phyloP scores from a whole-genome alignment of 2,113 vertebrate species.

The Spheniscus mendiculus region DNA sequence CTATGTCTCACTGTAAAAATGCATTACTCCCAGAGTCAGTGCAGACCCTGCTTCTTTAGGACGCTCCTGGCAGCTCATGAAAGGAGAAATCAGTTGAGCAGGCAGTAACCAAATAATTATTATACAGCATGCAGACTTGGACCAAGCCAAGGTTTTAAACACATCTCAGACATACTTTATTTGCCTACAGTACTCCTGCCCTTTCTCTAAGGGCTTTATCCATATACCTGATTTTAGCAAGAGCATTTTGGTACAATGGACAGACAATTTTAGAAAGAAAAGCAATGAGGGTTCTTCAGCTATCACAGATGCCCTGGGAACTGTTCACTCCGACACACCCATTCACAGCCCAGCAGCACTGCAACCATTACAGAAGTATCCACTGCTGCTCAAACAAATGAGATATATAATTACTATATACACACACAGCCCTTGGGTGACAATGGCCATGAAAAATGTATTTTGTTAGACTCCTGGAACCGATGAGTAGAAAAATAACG shows the following conservation, averaged over 20 bases:
- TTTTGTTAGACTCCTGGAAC: slow-evolving; percentile 19
- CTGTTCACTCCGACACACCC: slow-evolving; percentile 21
- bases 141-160: neutral
- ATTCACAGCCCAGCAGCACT: neutral
- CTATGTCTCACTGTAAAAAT: neutral
- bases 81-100: slow-evolving; percentile 33
- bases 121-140: neutral
- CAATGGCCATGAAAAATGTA: neutral
- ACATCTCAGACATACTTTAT: neutral
- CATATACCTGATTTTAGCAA: neutral
- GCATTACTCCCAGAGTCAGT: neutral
- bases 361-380: neutral
- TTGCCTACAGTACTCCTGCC: neutral
- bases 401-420: neutral
- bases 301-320: neutral
- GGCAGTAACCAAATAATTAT: slow-evolving; percentile 17
- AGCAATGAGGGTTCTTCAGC: neutral
- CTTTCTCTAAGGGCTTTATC: neutral
- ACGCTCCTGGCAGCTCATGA: slow-evolving; percentile 32
- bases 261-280: neutral
- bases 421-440: neutral
- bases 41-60: slow-evolving; percentile 15
- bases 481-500: neutral
- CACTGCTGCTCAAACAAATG: neutral
- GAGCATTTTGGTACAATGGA: neutral